These are phyloP conservation scores for Philaenus spumarius DNA, from an alignment of 1,140 invertebrate species.

Conservation along the genomic window DNA sequence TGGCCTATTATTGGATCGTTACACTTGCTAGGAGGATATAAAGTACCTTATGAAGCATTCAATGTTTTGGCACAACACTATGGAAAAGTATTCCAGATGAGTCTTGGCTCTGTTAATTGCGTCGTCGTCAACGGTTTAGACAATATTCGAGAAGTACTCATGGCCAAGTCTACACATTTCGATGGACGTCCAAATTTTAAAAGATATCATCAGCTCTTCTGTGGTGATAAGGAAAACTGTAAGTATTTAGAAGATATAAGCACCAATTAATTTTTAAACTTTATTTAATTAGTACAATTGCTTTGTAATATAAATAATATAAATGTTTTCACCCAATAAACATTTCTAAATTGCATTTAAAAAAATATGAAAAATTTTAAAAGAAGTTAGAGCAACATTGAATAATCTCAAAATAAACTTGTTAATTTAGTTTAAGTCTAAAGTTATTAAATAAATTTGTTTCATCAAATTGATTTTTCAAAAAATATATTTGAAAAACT, in stretches of 20 bases:
- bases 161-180: slow-evolving; percentile 52
- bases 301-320: neutral
- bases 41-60: slow-evolving; percentile 59
- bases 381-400: neutral
- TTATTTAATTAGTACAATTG: too few species aligned
- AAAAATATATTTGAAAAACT: too few species aligned
- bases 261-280: neutral
- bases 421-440: neutral
- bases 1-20: slow-evolving; percentile 55
- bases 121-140: slow-evolving; percentile 56
- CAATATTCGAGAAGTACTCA: slow-evolving; percentile 55
- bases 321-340: neutral
- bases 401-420: neutral
- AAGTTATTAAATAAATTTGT: neutral
- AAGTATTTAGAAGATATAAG: too few species aligned
- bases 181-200: slow-evolving; percentile 57
- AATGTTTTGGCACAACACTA: slow-evolving; percentile 45
- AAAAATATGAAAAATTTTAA: neutral
- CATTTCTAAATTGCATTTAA: neutral
- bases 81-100: slow-evolving; percentile 50
- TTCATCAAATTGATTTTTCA: neutral
- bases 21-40: slow-evolving; percentile 50
- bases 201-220: slow-evolving; percentile 55
- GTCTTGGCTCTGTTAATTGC: slow-evolving; percentile 51
- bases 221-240: slow-evolving; percentile 61